These are phyloP conservation scores for Norana najaformis DNA, from an alignment of 2,888 invertebrate genomes.

Conservation along the genomic window DNA sequence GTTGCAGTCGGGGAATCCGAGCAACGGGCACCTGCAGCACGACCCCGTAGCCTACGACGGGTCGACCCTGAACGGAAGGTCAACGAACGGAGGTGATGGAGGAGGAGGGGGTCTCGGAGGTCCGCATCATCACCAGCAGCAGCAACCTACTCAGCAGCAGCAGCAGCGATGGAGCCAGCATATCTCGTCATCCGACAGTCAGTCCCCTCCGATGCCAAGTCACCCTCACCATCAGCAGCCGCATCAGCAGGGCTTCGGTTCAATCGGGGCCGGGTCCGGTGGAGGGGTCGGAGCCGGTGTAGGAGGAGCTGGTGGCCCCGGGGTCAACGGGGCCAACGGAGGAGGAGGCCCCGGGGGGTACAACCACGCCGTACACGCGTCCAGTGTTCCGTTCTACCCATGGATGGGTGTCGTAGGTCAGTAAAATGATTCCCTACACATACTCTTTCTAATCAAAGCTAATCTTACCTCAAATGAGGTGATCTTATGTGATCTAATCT, in stretches of 20 bases:
- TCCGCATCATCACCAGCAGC: neutral
- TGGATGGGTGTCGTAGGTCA: conserved; percentile 38
- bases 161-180: neutral
- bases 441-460: no score
- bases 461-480: no score
- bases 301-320: neutral
- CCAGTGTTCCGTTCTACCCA: conserved; percentile 33
- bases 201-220: conserved; percentile 17
- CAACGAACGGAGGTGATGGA: neutral
- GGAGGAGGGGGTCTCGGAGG: neutral
- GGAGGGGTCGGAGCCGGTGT: neutral
- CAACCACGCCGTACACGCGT: neutral
- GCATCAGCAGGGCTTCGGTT: conserved; percentile 18
- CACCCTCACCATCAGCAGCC: conserved; percentile 22
- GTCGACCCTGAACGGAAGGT: neutral
- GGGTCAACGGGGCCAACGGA: neutral
- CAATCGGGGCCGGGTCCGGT: neutral
- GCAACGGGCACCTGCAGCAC: neutral
- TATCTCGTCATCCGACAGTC: conserved; percentile 18
- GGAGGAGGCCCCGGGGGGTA: conserved; percentile 14
- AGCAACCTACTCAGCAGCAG: neutral
- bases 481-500: neutral
- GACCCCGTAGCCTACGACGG: neutral
- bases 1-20: neutral
- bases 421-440: neutral